Base-by-base conservation (phyloP, 2,797 vertebrate species). In the Stomatorhinus walkeri region DNA sequence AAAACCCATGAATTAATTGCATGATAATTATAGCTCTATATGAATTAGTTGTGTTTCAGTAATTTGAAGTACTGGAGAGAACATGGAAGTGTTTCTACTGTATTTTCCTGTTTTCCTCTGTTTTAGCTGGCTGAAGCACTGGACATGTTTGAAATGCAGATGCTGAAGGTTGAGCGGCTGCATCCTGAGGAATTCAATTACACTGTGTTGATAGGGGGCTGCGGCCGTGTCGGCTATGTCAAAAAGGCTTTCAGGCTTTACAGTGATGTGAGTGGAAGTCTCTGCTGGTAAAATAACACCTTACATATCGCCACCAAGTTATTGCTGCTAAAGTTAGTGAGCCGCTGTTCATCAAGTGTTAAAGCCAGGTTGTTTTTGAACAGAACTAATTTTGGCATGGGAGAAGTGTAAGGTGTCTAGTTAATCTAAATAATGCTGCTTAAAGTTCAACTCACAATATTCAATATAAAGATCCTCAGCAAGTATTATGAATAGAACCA, bases 201-300 rank as follows among this genome's bases (percentile, higher is more conserved):
- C 94, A 96, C 97, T 0, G 92, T 99, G 85, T 95, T 99, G 43
- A 99, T 99, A 0, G 98, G 98, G 0, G 98, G 97, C 91, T 99
- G 97, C 0, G 98, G 97, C 28, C 96, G 98, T 32, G 96, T 91
- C 0, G 98, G 98, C 88, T 97, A 97, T 0, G 90, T 98, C 87
- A 98, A 97, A 89, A 97, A 96, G 91, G 97, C 98, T n/a, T 99
- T 99, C 93, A 94, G 68, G 90, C 97, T 99, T 87, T 99, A 98
- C 91, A 98, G 97, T 0, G 96, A 99, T 0, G 98, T 99, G 94
- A 6, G 92, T 89, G 4, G 43, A 36, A 24, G 48, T 51, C 19
- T 51, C 28, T 86, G 36, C n/a, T 85, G 43, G n/a, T 51, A 40
- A 49, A 89, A 51, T 40, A 46, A 7, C 8, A 9, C 32, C 22